Conservation (phyloP, 2,888 invertebrate genomes). For the Ceratothoa steindachneri region DNA sequence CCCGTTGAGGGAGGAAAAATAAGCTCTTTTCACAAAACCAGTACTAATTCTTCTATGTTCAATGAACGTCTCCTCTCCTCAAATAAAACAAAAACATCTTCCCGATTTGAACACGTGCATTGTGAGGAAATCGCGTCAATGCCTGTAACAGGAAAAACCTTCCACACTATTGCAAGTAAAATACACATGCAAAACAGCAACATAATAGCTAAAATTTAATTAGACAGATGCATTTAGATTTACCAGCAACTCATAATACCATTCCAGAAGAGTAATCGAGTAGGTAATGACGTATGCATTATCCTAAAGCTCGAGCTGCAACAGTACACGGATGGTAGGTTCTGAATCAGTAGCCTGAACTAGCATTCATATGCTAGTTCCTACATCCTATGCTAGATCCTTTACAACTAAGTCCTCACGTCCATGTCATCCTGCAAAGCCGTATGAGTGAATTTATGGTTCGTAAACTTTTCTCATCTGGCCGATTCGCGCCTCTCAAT, state of each 20-base stretch:
- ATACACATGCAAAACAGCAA: neutral
- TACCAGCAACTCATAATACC: no score
- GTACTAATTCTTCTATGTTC: neutral
- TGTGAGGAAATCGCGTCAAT: no score
- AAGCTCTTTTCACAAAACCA: neutral
- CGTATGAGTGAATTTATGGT: no score
- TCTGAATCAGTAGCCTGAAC: neutral
- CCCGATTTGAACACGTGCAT: neutral
- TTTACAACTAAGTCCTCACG: no score
- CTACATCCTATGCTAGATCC: no score
- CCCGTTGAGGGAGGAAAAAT: neutral
- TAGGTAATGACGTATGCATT: neutral
- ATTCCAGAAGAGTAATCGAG: neutral
- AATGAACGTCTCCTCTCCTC: neutral
- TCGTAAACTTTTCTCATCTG: no score
- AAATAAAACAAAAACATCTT: neutral
- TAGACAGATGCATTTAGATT: no score
- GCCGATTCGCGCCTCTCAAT: no score
- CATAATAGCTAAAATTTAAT: neutral
- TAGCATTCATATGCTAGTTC: no score
- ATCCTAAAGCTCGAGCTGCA: neutral
- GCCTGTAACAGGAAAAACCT: neutral
- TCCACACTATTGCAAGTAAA: neutral
- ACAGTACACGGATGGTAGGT: neutral
- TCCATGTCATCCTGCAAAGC: no score